Base-by-base conservation (phyloP, 1,140 invertebrate species). In the Macrosteles quadrilineatus region DNA sequence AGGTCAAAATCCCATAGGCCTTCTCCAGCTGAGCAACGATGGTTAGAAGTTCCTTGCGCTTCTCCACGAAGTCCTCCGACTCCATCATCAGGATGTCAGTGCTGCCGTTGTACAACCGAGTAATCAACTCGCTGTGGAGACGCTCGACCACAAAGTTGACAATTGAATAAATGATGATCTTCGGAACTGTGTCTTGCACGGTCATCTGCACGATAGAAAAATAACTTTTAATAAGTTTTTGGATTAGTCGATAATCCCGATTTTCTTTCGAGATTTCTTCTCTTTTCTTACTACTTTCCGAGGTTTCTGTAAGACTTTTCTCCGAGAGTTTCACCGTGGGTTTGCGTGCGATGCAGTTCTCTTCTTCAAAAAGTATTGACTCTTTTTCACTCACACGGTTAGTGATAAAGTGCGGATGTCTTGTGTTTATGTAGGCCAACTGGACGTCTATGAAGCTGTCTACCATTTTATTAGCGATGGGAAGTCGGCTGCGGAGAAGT, bases 351-450 rank as follows among this genome's bases (percentile, higher is more conserved):
- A 27, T 9, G 9, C 55, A 11, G 6, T 3, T 4, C 14, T 17
- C 47, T 1, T 9, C 12, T 14, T 29, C 23, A 25, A 25, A 2
- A 4, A 59, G 4, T 6, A 25, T 25, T 25, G 27, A 2, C 6
- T 9, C 4, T 25, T 27, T 4, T 4, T 27, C 2, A 12, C 55
- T 30, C 14, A 3, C 4, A 6, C 14, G 4, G 55, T 59, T 59
- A 25, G 55, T 2, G 14, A 59, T 21, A 50, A 76, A 76, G 32
- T 91, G 90, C 2, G 90, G 90, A 78, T 92, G 90, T 75, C 88
- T 88, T 0, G 88, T 91, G 76, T 92, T 91, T 30, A 91, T 90
- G 76, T 91, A 91, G 2, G 89, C 84, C 69, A 90, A 77, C 77
- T 91, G 88, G 71, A 91, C 86, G 3, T 81, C 78, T 1, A 90